A percentile compares a stretch with the other conserved stretches of the same genome.
Evolutionary conservation across 1,140 invertebrate genomes (phyloP).

Genomic region (Nylanderia fulva): DNA sequence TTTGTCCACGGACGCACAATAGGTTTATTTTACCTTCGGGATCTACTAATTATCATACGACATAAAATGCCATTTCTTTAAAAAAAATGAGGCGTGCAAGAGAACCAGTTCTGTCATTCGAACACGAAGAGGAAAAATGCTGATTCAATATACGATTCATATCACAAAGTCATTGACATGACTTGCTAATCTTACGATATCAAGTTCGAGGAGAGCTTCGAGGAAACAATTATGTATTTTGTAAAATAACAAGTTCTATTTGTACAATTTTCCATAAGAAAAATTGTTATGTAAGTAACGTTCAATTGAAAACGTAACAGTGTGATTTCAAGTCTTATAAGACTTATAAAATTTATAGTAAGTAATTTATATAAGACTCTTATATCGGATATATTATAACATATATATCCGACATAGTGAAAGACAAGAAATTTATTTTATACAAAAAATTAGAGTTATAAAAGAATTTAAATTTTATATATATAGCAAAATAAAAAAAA

Average conservation of each 20-base stretch:
- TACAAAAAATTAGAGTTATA: too few species aligned
- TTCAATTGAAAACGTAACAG: background rate
- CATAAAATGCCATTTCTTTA: background rate
- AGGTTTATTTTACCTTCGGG: background rate
- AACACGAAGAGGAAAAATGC: background rate
- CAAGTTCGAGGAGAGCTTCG: background rate
- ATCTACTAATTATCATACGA: constrained; percentile 10
- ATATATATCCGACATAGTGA: background rate
- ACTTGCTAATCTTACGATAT: constrained; percentile 7
- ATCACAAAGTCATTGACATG: constrained; percentile 25
- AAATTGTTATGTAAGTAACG: background rate
- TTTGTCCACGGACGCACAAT: background rate
- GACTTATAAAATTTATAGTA: too few species aligned
- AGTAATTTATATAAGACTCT: too few species aligned
- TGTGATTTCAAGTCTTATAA: background rate
- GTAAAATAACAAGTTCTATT: background rate
- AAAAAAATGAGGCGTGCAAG: background rate
- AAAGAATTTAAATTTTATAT: too few species aligned
- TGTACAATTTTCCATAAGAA: background rate
- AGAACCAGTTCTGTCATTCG: constrained; percentile 1
- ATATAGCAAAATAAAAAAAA: too few species aligned
- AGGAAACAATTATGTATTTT: background rate
- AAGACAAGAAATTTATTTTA: background rate
- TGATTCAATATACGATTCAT: constrained; percentile 10
- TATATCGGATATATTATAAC: too few species aligned